Conservation (phyloP, 2,888 invertebrate species). For the Adelphocoris suturalis region DNA sequence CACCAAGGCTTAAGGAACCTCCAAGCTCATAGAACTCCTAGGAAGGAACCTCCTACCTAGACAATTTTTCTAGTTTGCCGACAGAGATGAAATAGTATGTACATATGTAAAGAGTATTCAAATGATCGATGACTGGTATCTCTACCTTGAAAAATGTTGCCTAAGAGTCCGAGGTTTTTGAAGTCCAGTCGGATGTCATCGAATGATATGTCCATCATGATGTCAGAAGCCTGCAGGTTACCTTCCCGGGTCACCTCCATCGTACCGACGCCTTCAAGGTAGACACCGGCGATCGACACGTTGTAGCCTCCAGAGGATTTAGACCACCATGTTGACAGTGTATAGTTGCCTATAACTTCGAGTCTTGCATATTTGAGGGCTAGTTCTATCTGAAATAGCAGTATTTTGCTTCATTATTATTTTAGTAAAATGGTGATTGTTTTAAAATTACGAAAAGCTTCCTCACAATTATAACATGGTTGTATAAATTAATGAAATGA, state of each 20-base stretch:
- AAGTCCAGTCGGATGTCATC: constrained; percentile 89
- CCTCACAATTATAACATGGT: no score
- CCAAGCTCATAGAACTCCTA: no score
- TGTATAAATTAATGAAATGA: no score
- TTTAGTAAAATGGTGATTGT: no score
- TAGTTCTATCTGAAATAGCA: constrained; percentile 46
- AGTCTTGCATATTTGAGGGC: constrained; percentile 84
- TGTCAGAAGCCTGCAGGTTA: constrained; percentile 87
- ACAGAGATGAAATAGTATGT: no score
- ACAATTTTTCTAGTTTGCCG: no score
- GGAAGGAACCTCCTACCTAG: no score
- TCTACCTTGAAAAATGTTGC: constrained; percentile 84
- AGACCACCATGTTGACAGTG: constrained; percentile 85
- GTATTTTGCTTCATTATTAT: neutral
- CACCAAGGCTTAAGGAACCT: no score
- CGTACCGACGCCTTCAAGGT: constrained; percentile 84
- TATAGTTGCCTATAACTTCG: constrained; percentile 87
- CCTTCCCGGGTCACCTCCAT: constrained; percentile 88
- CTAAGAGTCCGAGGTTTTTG: constrained; percentile 89
- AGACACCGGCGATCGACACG: constrained; percentile 86
- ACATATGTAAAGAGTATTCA: no score
- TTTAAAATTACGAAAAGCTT: no score
- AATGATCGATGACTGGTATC: no score
- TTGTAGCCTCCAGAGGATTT: constrained; percentile 84
- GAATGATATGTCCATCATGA: constrained; percentile 89